Base-by-base conservation (phyloP, 2,797 vertebrate genomes). In the Heterohyrax brucei region DNA sequence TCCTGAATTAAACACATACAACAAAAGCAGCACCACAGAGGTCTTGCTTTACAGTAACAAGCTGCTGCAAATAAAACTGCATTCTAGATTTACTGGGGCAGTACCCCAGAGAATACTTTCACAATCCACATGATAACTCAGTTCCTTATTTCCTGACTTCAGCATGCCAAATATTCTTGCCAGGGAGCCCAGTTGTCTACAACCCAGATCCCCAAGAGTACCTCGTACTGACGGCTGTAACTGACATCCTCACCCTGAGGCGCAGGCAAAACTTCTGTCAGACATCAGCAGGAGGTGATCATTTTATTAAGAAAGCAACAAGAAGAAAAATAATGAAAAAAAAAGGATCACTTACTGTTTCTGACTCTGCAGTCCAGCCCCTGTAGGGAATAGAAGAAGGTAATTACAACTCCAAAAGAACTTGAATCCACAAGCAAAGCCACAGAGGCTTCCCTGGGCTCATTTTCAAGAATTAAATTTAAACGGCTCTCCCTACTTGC, bases 321-420 rank as follows among this genome's bases (percentile, higher is more conserved):
- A 28, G 0, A 30, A 64, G 12, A 95, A 83, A 16, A 75, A 28
- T 13, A 83, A 30, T 59, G 12, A 95, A 83, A 16, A 75, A 28
- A 16, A 83, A 90, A 77, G 76, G 53, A 50, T 33, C 6, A 97
- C 99, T 99, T 98, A 99, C 99, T 99, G 0, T 98, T 98, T 94
- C 93, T 94, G 82, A 98, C 97, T 0, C 79, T 92, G 93, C 99
- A 99, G 91, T 93, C 94, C 70, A 99, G 97, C 82, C 97, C 98
- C 99, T 99, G 98, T 84, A 78, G 96, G 80, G 96, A 56, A 95
- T 76, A 82, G 76, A 97, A 96, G 80, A 95, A 93, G 33, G 75
- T 96, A 91, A 97, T 50, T 96, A 97, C 56, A 61, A 66, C 7
- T 28, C 56, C 66, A 79, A 81, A 94, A 46, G 16, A 70, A 85